Percentiles rank a stretch among this genome's conserved stretches.
phyloP scores from a whole-genome alignment of 2,797 vertebrate species.

The Phrynocephalus forsythii region DNA sequence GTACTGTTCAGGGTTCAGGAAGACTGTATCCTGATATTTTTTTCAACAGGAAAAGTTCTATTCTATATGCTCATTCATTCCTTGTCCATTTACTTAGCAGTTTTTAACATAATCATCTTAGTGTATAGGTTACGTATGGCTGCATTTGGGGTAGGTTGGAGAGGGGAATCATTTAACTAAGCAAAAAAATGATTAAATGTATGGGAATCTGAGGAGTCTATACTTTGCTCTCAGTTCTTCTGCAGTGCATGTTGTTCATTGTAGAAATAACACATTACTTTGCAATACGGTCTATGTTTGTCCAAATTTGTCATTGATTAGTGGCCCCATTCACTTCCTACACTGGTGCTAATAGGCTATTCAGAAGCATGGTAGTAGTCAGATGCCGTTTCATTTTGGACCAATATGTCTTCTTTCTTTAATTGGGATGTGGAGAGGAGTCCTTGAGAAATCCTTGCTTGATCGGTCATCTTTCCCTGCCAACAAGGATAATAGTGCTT shows the following conservation, averaged over 20 bases:
- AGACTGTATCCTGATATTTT: background rate
- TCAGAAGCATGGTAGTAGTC: constrained; percentile 35
- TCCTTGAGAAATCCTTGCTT: constrained; percentile 33
- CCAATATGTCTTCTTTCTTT: constrained; percentile 21
- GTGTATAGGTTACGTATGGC: constrained; percentile 33
- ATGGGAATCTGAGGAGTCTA: constrained; percentile 42
- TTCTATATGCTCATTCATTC: constrained; percentile 36
- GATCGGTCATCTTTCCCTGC: constrained; percentile 25
- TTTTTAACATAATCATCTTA: constrained; percentile 34
- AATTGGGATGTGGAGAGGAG: background rate
- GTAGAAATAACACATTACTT: constrained; percentile 17
- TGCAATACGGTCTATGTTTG: constrained; percentile 46
- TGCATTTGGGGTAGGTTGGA: background rate
- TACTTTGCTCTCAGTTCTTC: constrained; percentile 29
- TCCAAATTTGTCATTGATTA: constrained; percentile 5
- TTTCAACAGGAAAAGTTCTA: background rate
- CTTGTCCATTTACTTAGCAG: constrained; percentile 35
- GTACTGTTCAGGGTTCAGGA: constrained; percentile 10
- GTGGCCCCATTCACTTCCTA: constrained; percentile 28
- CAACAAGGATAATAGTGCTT: constrained; percentile 42
- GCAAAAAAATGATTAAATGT: constrained; percentile 29
- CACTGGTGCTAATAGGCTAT: constrained; percentile 43
- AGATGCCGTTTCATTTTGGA: constrained; percentile 51
- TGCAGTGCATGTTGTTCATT: constrained; percentile 41
- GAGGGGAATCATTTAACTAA: constrained; percentile 42